Conservation (phyloP, 1,140 invertebrate genomes). For the Ectropis grisescens region DNA sequence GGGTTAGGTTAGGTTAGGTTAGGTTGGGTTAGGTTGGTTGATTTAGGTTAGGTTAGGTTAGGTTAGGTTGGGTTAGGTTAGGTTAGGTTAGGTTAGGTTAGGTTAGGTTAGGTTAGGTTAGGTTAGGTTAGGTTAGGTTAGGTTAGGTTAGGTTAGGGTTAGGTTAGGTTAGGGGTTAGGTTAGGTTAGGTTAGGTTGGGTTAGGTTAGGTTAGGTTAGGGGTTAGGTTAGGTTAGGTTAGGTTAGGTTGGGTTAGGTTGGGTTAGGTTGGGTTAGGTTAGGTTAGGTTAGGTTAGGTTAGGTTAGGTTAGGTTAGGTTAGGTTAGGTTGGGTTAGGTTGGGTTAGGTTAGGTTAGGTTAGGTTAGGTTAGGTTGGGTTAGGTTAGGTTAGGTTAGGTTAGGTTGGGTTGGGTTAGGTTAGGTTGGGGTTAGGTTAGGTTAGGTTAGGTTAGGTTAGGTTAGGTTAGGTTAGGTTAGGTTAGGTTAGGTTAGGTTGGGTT, state of each 20-base stretch:
- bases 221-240: slow-evolving; percentile 8
- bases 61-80: slow-evolving; percentile 14
- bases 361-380: slow-evolving; percentile 14
- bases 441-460: slow-evolving; percentile 23
- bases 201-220: slow-evolving; percentile 16
- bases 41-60: slow-evolving; percentile 12
- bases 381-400: slow-evolving; percentile 23
- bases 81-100: slow-evolving; percentile 10
- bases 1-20: slow-evolving; percentile 6
- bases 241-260: slow-evolving; percentile 11
- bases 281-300: slow-evolving; percentile 25
- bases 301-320: slow-evolving; percentile 33
- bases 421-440: too few relatives aligned
- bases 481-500: slow-evolving; percentile 26
- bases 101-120: slow-evolving; percentile 13
- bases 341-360: slow-evolving; percentile 11
- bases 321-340: slow-evolving; percentile 26
- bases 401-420: slow-evolving; percentile 19
- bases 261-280: slow-evolving; percentile 12
- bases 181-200: slow-evolving; percentile 12
- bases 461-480: slow-evolving; percentile 31
- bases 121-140: slow-evolving; percentile 16
- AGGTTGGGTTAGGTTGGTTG: slow-evolving; percentile 10
- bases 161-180: too few relatives aligned
- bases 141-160: too few relatives aligned